These are phyloP conservation scores for Yponomeuta sedellus DNA, from an alignment of 2,888 invertebrate genomes.

Conservation along the genomic window DNA sequence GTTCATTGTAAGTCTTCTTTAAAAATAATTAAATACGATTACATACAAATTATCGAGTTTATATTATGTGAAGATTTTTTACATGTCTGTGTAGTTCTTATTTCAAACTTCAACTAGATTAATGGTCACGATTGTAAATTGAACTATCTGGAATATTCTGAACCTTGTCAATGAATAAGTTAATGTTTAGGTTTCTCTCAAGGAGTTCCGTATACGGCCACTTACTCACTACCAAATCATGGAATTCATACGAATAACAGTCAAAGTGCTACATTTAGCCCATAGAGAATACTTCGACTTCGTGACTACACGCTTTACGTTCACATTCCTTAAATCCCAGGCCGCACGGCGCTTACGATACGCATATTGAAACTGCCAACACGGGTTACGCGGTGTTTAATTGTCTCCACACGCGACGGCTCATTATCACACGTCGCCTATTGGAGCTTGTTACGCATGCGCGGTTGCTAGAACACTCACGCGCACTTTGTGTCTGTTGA, in stretches of 20 bases:
- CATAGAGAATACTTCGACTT: not conserved
- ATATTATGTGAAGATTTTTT: too few relatives aligned
- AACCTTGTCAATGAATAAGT: too few relatives aligned
- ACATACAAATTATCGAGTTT: too few relatives aligned
- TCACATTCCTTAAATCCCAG: not conserved
- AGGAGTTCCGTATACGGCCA: too few relatives aligned
- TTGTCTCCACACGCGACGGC: conserved; percentile 9
- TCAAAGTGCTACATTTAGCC: not conserved
- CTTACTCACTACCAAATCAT: too few relatives aligned
- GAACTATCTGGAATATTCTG: too few relatives aligned
- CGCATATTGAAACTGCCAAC: conserved; percentile 9
- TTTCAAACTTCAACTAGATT: too few relatives aligned
- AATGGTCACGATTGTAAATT: too few relatives aligned
- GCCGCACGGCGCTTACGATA: not conserved
- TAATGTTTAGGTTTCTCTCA: too few relatives aligned
- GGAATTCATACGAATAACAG: not conserved
- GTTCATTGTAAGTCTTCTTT: too few relatives aligned
- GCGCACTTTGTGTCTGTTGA: not conserved
- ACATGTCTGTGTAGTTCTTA: too few relatives aligned
- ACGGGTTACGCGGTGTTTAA: conserved; percentile 9
- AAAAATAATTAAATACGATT: too few relatives aligned
- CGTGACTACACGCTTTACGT: not conserved
- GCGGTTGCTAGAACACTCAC: conserved; percentile 14
- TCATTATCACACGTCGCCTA: conserved; percentile 5
- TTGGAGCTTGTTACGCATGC: conserved; percentile 16